Base-by-base conservation (phyloP, 2,113 vertebrate genomes). In the Alethe diademata region DNA sequence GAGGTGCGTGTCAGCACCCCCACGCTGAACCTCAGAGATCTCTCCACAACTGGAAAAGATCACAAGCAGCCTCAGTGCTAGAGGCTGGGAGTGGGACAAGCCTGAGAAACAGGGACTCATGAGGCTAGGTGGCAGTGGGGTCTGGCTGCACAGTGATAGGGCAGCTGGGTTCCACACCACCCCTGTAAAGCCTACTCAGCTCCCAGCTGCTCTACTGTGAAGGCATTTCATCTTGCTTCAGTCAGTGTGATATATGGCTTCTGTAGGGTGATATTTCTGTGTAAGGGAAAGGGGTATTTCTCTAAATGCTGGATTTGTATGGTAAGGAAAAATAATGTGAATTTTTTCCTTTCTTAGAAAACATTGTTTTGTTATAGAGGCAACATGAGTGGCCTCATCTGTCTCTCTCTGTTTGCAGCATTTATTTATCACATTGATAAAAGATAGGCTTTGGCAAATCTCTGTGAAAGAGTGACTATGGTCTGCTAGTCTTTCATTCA, bases 301-400 rank as follows among this genome's bases (percentile, higher is more conserved):
- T 96, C 88, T 93, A 90, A 88, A 90, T 91, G 87, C 67, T 95
- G 4, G 85, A 76, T 90, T 95, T 91, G 48, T 95, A 64, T 75
- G 38, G 81, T 75, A 79, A 91, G 62, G 64, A 82, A 90, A 96
- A 89, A 91, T 86, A 92, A 72, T 5, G 11, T 75, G 76, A 15
- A 57, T 7, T 57, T 86, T 54, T 71, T n/a, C 11, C 48, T 84
- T 89, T 74, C 70, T 78, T 85, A 65, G 57, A 69, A 92, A 95
- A 82, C 33, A 23, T 14, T 78, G 35, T 60, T 87, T 9, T 7
- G 2, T 64, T 78, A 50, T 54, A 36, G 53, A 67, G 51, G 73
- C 65, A 67, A n/a, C 33, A 6, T 42, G 73, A 89, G 53, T 33
- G n/a, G 74, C 38, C 66, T 91, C 74, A 96, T 95, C 65, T 72